Percentiles rank a stretch among this genome's conserved stretches.
These are phyloP conservation scores for Chloropsis cyanopogon DNA, from an alignment of 2,113 vertebrate species.

Conservation along the genomic window DNA sequence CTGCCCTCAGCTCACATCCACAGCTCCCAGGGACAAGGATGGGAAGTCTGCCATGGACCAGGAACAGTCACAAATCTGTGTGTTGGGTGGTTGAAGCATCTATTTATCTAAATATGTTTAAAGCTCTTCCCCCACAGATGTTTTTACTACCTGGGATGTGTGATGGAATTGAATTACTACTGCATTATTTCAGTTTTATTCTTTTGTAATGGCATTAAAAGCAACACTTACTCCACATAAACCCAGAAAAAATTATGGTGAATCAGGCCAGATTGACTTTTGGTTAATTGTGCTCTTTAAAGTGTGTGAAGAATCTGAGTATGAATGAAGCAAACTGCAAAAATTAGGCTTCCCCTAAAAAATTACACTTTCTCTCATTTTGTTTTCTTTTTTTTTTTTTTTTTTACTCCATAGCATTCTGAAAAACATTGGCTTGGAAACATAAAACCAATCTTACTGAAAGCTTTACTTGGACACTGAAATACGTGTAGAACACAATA, in stretches of 20 bases:
- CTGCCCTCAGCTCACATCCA: not conserved
- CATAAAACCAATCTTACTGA: not conserved
- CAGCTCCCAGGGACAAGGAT: not conserved
- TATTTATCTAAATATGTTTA: constrained; percentile 30
- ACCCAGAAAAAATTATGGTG: not conserved
- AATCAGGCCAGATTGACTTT: not conserved
- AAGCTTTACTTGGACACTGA: not conserved
- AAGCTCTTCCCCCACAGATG: not conserved
- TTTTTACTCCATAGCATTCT: not conserved
- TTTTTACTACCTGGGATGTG: not conserved
- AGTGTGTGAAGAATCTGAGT: not conserved
- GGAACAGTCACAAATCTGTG: not conserved
- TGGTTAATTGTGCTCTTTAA: not conserved
- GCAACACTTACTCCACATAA: not conserved
- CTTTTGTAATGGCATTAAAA: constrained; percentile 1
- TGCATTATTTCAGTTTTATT: constrained; percentile 10
- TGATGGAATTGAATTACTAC: not conserved
- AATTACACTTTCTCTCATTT: not conserved
- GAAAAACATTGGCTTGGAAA: not conserved
- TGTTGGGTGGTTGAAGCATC: not conserved
- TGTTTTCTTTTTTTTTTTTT: not conserved
- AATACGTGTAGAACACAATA: not conserved
- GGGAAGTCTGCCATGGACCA: not conserved
- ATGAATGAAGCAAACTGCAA: not conserved
- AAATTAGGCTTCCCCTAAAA: not conserved